phyloP scores from a whole-genome alignment of 2,113 vertebrate species.

The Grus americana region DNA sequence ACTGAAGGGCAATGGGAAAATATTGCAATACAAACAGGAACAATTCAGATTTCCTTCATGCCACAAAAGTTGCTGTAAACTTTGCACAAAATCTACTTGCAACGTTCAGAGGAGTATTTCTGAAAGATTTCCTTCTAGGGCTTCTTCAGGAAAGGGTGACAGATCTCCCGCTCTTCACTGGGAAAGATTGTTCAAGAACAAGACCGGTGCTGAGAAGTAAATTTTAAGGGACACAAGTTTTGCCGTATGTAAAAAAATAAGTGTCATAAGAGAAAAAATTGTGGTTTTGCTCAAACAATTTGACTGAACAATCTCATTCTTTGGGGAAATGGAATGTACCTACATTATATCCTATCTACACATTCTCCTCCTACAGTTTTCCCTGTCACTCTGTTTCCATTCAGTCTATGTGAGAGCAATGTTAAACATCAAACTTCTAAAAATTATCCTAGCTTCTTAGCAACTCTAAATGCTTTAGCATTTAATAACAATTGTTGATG shows the following conservation, averaged over 20 bases:
- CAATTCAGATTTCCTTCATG: background rate
- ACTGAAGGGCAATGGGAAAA: background rate
- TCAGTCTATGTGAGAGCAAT: background rate
- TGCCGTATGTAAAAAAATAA: background rate
- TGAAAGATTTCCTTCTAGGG: background rate
- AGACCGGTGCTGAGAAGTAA: background rate
- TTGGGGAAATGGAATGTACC: background rate
- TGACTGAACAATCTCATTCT: background rate
- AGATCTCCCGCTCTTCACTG: background rate
- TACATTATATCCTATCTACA: background rate
- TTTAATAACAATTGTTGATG: background rate
- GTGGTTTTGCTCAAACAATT: background rate
- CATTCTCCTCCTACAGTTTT: conserved; percentile 16
- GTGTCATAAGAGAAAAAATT: background rate
- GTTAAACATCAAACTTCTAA: background rate
- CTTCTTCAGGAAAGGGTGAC: background rate
- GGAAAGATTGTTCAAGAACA: background rate
- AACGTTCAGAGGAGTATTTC: background rate
- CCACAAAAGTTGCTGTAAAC: background rate
- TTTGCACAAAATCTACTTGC: background rate
- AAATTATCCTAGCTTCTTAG: background rate
- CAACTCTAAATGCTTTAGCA: background rate
- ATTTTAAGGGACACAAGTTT: background rate
- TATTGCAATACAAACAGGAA: background rate
- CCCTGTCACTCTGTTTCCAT: background rate